Percentiles rank a stretch among this genome's conserved stretches.
These are phyloP conservation scores for Leucophenga montana DNA, from an alignment of 2,888 invertebrate genomes.

Conservation along the genomic window DNA sequence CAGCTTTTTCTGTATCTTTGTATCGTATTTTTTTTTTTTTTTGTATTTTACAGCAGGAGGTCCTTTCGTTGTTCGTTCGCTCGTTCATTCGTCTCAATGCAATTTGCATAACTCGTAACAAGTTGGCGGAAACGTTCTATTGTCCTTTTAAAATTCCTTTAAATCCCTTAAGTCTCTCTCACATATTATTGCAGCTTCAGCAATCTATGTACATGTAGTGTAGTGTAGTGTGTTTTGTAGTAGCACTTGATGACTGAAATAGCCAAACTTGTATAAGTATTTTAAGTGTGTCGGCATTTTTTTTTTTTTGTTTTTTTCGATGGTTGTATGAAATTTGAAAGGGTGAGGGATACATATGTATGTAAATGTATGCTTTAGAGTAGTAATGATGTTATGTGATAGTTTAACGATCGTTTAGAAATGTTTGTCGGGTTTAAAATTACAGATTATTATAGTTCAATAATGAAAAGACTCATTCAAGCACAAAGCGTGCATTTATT, in stretches of 20 bases:
- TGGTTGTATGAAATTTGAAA: no score
- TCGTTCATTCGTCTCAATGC: constrained; percentile 34
- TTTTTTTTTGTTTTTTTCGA: background rate
- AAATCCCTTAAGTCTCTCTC: constrained; percentile 22
- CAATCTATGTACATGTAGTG: background rate
- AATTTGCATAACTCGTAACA: constrained; percentile 59
- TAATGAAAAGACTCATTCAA: no score
- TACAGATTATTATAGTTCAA: no score
- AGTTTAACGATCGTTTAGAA: no score
- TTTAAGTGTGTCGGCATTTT: constrained; percentile 18
- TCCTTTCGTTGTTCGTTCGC: constrained; percentile 27
- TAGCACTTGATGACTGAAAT: background rate
- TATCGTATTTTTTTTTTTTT: background rate
- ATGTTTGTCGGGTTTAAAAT: no score
- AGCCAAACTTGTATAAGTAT: constrained; percentile 5
- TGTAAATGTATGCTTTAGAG: no score
- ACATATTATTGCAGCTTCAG: constrained; percentile 12
- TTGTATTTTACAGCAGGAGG: constrained; percentile 1
- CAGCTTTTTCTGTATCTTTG: background rate
- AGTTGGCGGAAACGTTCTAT: constrained; percentile 9
- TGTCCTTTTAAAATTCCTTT: constrained; percentile 29
- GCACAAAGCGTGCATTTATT: no score
- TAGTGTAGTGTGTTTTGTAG: background rate
- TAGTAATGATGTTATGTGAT: no score
- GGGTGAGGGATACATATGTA: no score